A percentile compares a stretch with the other conserved stretches of the same genome.
phyloP scores from a whole-genome alignment of 2,888 invertebrate genomes.

The Latrodectus hesperus region DNA sequence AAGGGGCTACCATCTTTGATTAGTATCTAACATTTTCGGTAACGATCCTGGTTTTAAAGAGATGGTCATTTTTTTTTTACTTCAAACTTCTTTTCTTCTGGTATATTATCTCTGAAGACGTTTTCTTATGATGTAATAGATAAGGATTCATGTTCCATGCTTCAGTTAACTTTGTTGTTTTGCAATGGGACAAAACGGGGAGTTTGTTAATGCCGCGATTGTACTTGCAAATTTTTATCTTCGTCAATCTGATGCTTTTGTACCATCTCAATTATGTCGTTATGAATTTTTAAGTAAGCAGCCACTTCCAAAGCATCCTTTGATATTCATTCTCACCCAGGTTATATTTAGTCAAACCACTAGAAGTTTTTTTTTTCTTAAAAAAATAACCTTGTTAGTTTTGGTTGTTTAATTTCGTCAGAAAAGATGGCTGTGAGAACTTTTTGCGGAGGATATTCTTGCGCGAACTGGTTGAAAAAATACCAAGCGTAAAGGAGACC shows the following conservation, averaged over 20 bases:
- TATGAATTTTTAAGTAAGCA: no score
- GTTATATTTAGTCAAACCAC: no score
- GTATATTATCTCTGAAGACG: constrained; percentile 44
- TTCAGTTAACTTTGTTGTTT: constrained; percentile 29
- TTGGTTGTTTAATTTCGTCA: no score
- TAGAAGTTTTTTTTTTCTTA: no score
- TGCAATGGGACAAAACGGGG: constrained; percentile 7
- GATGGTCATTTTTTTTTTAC: not conserved
- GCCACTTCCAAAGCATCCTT: no score
- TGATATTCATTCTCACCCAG: no score
- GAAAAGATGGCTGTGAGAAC: no score
- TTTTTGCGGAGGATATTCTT: not conserved
- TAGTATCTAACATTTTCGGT: constrained; percentile 15
- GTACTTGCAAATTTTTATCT: not conserved
- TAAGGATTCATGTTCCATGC: constrained; percentile 32
- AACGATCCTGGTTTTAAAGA: constrained; percentile 32
- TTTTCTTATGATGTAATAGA: constrained; percentile 26
- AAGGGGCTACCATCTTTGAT: constrained; percentile 37
- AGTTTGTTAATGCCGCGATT: constrained; percentile 5
- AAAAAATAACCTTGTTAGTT: no score
- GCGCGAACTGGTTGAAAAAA: constrained; percentile 14
- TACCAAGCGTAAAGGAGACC: not conserved
- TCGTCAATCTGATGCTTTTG: no score
- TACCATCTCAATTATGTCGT: no score
- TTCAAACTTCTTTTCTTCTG: constrained; percentile 31